Base-by-base conservation (phyloP, 2,888 invertebrate species). In the Ferrisia virgata region DNA sequence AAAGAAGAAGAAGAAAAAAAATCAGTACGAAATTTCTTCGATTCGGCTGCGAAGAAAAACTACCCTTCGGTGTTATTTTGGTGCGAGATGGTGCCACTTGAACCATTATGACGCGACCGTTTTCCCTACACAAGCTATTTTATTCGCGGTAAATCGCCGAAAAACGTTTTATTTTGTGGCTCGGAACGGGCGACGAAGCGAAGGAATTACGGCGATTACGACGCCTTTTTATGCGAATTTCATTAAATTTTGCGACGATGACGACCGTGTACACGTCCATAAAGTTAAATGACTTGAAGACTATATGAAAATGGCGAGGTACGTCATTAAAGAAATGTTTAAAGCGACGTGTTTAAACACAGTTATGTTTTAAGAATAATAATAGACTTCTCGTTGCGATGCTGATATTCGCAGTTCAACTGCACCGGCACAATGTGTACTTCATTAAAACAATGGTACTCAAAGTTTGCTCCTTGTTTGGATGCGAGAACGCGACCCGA, bases 281-380 rank as follows among this genome's bases (percentile, higher is more conserved):
- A 82, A 82, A 82, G 82, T 82, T 82, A 82, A 82, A 82, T 82
- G 82, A 82, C 82, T 82, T 82, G 82, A 82, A 82, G 82, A 82
- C 82, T 76, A 82, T n/a, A n/a, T 82, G 33, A 82, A 82, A 31
- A 40, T 18, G 69, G 31, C 31, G 31, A 40, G 72, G 28, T 39
- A 82, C 72, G 72, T 82, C 82, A 72, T 82, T 82, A 82, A 82
- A 39, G 82, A 82, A 72, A 69, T 69, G 82, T 82, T 82, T 82
- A 69, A 47, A 82, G 69, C 69, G 39, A 72, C 72, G 40, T n/a
- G 81, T 58, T 81, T 81, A 53, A 80, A 53, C 81, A 72, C 47
- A 72, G 69, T 40, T 82, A 39, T 64, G 72, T 40, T 72, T 36
- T 72, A 82, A 82, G 82, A 82, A 82, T 82, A 82, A 82, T 82